Evolutionary conservation across 2,888 invertebrate species (phyloP), one percentile per base, ranked within the genome.

Genomic region (Megastigmus dorsalis): DNA sequence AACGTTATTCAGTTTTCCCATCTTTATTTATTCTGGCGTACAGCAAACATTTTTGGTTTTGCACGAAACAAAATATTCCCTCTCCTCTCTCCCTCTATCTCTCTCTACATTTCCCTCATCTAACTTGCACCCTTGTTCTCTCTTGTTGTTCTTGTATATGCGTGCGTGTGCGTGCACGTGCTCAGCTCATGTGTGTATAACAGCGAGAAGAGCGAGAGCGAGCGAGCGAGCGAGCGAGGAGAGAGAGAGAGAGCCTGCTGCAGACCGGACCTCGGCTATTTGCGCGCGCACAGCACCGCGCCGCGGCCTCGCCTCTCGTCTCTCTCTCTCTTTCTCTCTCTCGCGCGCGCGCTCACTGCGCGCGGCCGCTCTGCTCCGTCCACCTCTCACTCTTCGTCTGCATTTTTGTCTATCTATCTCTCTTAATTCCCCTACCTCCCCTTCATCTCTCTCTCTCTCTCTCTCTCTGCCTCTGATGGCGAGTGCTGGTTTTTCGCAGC

Each of bases 391-490:
- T 55, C 69, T 63, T 60, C 69, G 38, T 60, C 50, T 57, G 33
- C 33, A 68, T 50, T 77, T 74, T 65, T 70, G 45, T 73, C 77
- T 72, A 70, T 69, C 68, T 41, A 15, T 73, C 63, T 71, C 63
- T 68, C 65, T 70, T 60, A 69, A 43, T 60, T 54, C 69, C 26
- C 28, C 45, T 15, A 45, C 59, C 48, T 5, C 54, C 52, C 45
- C 63, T 55, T 23, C 57, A n/a, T n/a, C 36, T 68, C 66, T 69
- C 75, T 62, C 60, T 66, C 62, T 71, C 45, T 55, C n/a, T 38
- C 70, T 73, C 78, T 78, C 79, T 79, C 76, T 75, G 76, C 74
- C 76, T 77, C 78, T 81, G 80, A 79, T 80, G 41, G 30, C 36
- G 36, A 28, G 26, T 13, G 54, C 23, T 48, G 48, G 41, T 38